A percentile compares a stretch with the other conserved stretches of the same genome.
These are phyloP conservation scores for Emydoidea blandingii DNA, from an alignment of 2,797 vertebrate species.

Conservation along the genomic window DNA sequence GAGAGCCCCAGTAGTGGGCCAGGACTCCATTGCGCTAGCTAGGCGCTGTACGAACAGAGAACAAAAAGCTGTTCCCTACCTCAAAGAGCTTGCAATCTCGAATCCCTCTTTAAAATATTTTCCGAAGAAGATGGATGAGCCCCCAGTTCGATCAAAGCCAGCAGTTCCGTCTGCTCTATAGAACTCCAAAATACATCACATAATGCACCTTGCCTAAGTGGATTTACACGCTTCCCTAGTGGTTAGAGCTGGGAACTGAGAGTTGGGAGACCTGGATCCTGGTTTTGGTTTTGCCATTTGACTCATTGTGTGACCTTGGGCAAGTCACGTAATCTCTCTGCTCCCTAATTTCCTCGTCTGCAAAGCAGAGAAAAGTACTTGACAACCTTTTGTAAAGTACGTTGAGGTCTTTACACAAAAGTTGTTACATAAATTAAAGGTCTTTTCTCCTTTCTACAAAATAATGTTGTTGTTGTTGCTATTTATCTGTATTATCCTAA, in stretches of 20 bases:
- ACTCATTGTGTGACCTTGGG: neutral
- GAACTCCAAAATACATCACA: neutral
- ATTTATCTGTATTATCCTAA: neutral
- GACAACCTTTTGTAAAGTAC: neutral
- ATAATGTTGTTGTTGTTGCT: neutral
- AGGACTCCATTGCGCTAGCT: fast-evolving
- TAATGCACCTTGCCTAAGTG: neutral
- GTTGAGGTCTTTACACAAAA: neutral
- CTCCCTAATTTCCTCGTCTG: neutral
- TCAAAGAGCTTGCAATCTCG: fast-evolving
- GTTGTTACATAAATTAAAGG: neutral
- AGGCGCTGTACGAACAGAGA: neutral
- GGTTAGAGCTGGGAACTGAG: too few relatives aligned
- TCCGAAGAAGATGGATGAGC: neutral
- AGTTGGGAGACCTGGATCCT: neutral
- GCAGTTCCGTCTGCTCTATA: neutral
- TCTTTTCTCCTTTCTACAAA: neutral
- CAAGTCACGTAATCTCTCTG: fast-evolving
- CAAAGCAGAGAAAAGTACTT: fast-evolving
- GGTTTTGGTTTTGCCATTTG: neutral
- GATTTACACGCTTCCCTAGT: constrained; percentile 5
- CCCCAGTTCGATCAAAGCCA: neutral
- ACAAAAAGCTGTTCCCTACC: neutral
- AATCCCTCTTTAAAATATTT: neutral
- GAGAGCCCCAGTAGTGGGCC: neutral